phyloP scores from a whole-genome alignment of 2,113 vertebrate genomes.

The Sylvicapra grimmia region DNA sequence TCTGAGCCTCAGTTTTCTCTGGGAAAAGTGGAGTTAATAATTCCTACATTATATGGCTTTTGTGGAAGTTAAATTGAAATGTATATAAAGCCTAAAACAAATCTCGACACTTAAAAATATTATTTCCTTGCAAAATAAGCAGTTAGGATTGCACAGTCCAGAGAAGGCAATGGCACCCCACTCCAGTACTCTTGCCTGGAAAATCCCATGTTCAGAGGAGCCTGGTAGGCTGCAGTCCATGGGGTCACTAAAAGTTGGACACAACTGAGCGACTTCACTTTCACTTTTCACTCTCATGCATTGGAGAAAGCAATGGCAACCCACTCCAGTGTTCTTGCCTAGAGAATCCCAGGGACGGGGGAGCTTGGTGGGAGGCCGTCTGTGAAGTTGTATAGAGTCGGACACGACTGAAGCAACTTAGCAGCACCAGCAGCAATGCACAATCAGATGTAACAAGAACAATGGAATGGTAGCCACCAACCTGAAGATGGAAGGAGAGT shows the following conservation, averaged over 20 bases:
- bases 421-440: not conserved
- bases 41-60: not conserved
- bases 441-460: not conserved
- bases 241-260: too few species aligned
- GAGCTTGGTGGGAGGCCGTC: too few species aligned
- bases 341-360: too few species aligned
- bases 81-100: not conserved
- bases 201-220: too few species aligned
- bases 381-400: rapidly evolving
- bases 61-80: not conserved
- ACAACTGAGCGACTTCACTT: too few species aligned
- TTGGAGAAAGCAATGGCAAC: too few species aligned
- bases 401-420: too few species aligned
- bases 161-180: too few species aligned
- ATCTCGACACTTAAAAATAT: not conserved
- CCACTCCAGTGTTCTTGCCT: too few species aligned
- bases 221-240: too few species aligned
- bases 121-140: slow-evolving; percentile 1
- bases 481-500: not conserved
- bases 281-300: too few species aligned
- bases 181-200: too few species aligned
- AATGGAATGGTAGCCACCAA: not conserved
- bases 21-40: not conserved
- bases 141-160: not conserved
- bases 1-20: not conserved